Evolutionary conservation across 2,113 vertebrate species (phyloP), one percentile per base, ranked within the genome.

Genomic region (Spea multiplicata): DNA sequence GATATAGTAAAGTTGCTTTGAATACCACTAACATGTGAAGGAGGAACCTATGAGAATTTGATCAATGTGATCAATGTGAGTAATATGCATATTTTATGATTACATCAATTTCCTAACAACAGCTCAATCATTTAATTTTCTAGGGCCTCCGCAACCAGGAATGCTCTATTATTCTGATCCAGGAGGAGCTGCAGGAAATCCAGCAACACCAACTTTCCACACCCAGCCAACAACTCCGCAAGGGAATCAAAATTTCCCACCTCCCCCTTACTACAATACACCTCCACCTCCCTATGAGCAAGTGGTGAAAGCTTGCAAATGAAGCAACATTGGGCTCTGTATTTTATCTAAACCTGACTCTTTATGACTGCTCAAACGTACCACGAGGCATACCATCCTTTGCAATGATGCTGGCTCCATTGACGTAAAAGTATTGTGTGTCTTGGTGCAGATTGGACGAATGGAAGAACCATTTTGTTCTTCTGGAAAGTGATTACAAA

Each of bases 191-290:
- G 79, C 93, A 73, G 92, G 88, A 72, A 89, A 83, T 6, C 86
- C 92, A 50, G 84, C 93, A 84, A 86, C 94, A 0, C 92, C 95
- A 75, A 86, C 92, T 16, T 96, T 94, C 80, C 93, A 94, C 0
- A 88, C 94, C 14, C 95, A 95, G 74, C 93, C 95, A 13, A 92
- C 87, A 70, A 90, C 95, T 44, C 85, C 96, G 0, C 95, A 94
- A 59, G 90, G 94, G 84, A 92, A 93, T 86, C 89, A 86, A 0
- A 81, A 91, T 74, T 98, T 95, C 46, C 95, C 96, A 0, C 96
- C 96, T 0, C 96, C 96, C 2, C 96, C 96, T 70, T 99, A 98
- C 87, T 98, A 94, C 91, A 99, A 94, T 90, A 95, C 96, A 0
- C 97, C 96, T 0, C 97, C 96, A 0, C 97, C 97, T 0, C 90